Percentiles rank a stretch among this genome's conserved stretches.
Evolutionary conservation across 2,888 invertebrate genomes (phyloP).

Genomic region (Drosophila flavopinicola): DNA sequence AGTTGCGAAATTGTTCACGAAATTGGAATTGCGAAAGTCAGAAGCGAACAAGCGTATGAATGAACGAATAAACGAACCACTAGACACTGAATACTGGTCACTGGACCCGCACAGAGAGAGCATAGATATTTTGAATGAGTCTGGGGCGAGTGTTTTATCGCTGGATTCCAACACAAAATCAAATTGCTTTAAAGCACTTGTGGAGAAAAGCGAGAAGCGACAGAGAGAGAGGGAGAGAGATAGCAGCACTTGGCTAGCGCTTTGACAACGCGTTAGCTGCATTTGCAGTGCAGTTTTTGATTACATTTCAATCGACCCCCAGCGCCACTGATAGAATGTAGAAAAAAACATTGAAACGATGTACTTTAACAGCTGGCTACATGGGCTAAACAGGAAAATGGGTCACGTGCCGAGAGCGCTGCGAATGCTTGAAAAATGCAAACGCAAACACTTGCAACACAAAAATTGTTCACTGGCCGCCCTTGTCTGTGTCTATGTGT

Average conservation of each 20-base stretch:
- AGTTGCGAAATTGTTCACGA: slow-evolving; percentile 16
- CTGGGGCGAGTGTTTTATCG: slow-evolving; percentile 34
- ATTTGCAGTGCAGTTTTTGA: slow-evolving; percentile 59
- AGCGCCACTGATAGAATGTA: slow-evolving; percentile 5
- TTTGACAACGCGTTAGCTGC: slow-evolving; percentile 59
- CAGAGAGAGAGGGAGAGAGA: too few species aligned
- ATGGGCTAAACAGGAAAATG: slow-evolving; percentile 32
- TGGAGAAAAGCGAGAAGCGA: slow-evolving; percentile 11
- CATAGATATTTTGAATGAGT: slow-evolving; percentile 6
- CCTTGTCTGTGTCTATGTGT: slow-evolving; percentile 13
- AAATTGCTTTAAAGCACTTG: slow-evolving; percentile 52
- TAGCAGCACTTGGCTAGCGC: slow-evolving; percentile 33
- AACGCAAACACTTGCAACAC: slow-evolving; percentile 51
- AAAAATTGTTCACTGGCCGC: slow-evolving; percentile 26
- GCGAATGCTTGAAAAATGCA: slow-evolving; percentile 53
- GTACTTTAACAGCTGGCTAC: neutral
- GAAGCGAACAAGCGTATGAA: too few species aligned
- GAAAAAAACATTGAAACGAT: slow-evolving; percentile 15
- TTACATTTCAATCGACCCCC: slow-evolving; percentile 63
- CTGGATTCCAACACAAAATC: slow-evolving; percentile 30
- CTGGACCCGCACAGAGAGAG: too few species aligned
- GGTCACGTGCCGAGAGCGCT: slow-evolving; percentile 57
- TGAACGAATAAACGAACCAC: neutral
- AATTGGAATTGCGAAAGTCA: slow-evolving; percentile 23
- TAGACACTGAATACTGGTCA: neutral